A percentile compares a stretch with the other conserved stretches of the same genome.
Conservation (phyloP, 2,888 invertebrate genomes). For the Scaptomyza cyrtandrae region DNA sequence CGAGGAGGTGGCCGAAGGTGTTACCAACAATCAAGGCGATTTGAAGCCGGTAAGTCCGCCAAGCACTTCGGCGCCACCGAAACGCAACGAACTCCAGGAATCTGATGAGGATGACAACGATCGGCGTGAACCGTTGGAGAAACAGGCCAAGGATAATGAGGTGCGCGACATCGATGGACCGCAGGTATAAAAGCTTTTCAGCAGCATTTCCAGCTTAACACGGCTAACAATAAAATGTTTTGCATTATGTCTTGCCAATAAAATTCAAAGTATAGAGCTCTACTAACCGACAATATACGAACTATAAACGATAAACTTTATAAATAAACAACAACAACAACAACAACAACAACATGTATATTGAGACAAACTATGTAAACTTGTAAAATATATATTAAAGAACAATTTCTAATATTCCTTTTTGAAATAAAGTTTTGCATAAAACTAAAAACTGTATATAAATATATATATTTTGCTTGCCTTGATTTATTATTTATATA, state of each 20-base stretch:
- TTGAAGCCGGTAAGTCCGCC: conserved; percentile 42
- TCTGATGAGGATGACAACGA: conserved; percentile 71
- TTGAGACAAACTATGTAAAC: conserved; percentile 52
- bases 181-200: conserved; percentile 81
- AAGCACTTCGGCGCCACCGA: conserved; percentile 51
- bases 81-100: conserved; percentile 48
- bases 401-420: conserved; percentile 53
- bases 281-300: conserved; percentile 59
- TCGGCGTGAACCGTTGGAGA: conserved; percentile 73
- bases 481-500: conserved; percentile 19
- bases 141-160: conserved; percentile 79
- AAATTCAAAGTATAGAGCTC: conserved; percentile 32
- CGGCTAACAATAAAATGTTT: conserved; percentile 23
- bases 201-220: conserved; percentile 42
- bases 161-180: conserved; percentile 81
- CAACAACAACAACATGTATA: conserved; percentile 39
- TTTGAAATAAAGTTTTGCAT: conserved; percentile 69
- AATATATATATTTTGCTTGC: conserved; percentile 52
- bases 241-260: conserved; percentile 45
- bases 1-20: conserved; percentile 74
- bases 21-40: conserved; percentile 39
- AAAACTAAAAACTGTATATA: conserved; percentile 33
- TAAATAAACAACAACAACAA: conserved; percentile 28
- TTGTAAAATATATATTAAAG: conserved; percentile 54
- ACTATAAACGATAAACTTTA: conserved; percentile 43